Percentiles rank a stretch among this genome's conserved stretches.
Evolutionary conservation across 2,113 vertebrate genomes (phyloP).

Genomic region (Gavia stellata): DNA sequence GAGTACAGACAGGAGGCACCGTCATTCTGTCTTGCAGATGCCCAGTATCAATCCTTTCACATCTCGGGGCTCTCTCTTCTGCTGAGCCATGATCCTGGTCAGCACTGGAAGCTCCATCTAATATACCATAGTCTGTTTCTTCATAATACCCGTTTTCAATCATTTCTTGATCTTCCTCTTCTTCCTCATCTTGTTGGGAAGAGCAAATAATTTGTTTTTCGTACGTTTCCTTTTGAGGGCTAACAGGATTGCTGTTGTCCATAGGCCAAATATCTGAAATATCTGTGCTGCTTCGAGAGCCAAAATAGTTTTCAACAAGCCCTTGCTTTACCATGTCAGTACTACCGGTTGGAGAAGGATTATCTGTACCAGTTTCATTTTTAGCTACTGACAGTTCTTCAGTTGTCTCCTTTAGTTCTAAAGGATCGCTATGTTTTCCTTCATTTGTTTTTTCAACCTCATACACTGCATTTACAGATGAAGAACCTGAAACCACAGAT

Average conservation of each 20-base stretch:
- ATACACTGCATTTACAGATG: constrained; percentile 25
- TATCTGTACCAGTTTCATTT: constrained; percentile 65
- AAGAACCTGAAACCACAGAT: constrained; percentile 62
- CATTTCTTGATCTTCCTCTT: constrained; percentile 87
- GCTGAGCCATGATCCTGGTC: constrained; percentile 49
- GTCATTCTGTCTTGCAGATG: constrained; percentile 51
- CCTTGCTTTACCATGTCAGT: constrained; percentile 91
- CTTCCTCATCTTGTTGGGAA: constrained; percentile 72
- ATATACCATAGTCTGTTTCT: constrained; percentile 79
- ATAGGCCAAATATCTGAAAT: constrained; percentile 81
- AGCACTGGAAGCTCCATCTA: constrained; percentile 73
- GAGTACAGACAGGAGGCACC: constrained; percentile 71
- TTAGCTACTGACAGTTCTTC: constrained; percentile 34
- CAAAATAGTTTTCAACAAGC: constrained; percentile 96
- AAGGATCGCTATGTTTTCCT: background rate
- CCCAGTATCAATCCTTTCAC: constrained; percentile 62
- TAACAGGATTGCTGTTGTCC: constrained; percentile 70
- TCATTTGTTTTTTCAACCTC: constrained; percentile 31
- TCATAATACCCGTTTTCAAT: constrained; percentile 97
- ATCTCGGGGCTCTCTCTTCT: constrained; percentile 51
- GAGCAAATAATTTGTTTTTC: constrained; percentile 66
- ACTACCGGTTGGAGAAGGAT: constrained; percentile 80
- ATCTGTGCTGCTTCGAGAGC: constrained; percentile 83
- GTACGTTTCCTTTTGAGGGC: constrained; percentile 59
- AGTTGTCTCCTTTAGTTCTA: constrained; percentile 19